These are phyloP conservation scores for Tadarida brasiliensis DNA, from an alignment of 2,797 vertebrate species.

Conservation along the genomic window DNA sequence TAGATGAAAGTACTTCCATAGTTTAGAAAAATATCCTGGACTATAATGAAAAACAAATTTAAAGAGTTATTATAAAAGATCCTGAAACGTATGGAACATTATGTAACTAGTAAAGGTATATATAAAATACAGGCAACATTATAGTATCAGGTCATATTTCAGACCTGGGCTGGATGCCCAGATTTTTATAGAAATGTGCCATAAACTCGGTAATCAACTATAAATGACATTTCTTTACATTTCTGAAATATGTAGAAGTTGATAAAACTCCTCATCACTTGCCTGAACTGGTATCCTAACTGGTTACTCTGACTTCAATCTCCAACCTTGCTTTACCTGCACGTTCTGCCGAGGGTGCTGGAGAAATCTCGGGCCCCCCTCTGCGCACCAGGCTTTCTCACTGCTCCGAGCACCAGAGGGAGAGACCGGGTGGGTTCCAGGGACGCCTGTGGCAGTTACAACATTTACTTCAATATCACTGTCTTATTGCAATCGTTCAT, in stretches of 20 bases:
- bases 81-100: conserved; percentile 19
- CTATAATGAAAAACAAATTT: conserved; percentile 53
- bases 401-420: neutral
- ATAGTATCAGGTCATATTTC: conserved; percentile 55
- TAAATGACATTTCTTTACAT: conserved; percentile 55
- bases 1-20: conserved; percentile 3
- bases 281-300: neutral
- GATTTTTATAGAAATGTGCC: conserved; percentile 61
- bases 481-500: neutral
- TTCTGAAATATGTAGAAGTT: conserved; percentile 46
- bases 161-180: conserved; percentile 61
- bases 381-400: neutral
- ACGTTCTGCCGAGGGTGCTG: neutral
- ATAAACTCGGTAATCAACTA: conserved; percentile 25
- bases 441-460: no score
- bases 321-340: neutral
- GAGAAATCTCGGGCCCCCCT: neutral
- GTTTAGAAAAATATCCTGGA: neutral
- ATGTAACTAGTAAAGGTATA: conserved; percentile 51
- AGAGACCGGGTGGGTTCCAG: neutral
- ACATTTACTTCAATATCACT: neutral
- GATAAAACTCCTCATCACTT: conserved; percentile 16
- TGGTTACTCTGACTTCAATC: neutral
- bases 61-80: conserved; percentile 12
- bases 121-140: conserved; percentile 62